Evolutionary conservation across 2,797 vertebrate species (phyloP).

Genomic region (Gymnocypris eckloni): DNA sequence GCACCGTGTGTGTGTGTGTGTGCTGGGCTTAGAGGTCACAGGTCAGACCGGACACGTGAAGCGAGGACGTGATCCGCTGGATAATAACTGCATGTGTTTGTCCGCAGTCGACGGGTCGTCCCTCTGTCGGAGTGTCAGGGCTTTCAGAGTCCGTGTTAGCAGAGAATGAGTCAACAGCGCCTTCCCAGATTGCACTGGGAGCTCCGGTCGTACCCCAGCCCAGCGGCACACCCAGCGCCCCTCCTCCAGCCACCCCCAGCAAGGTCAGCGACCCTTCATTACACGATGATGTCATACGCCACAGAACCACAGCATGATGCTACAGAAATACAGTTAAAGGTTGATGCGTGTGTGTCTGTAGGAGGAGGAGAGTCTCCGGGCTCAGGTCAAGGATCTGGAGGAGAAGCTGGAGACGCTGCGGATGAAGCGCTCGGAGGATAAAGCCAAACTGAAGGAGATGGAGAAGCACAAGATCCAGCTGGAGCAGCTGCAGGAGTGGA

Average conservation of each 20-base stretch:
- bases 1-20: slow-evolving; percentile 47
- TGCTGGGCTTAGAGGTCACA: not conserved
- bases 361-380: slow-evolving; percentile 92
- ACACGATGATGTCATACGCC: not conserved
- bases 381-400: slow-evolving; percentile 93
- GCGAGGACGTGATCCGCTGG: not conserved
- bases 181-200: slow-evolving; percentile 86
- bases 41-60: not conserved
- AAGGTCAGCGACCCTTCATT: slow-evolving; percentile 80
- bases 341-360: slow-evolving; percentile 57
- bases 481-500: slow-evolving; percentile 99
- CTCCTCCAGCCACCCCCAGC: slow-evolving; percentile 76
- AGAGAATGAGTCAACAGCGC: slow-evolving; percentile 85
- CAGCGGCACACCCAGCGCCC: slow-evolving; percentile 71
- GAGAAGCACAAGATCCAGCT: slow-evolving; percentile 98
- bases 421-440: slow-evolving; percentile 93
- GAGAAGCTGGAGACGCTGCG: slow-evolving; percentile 95
- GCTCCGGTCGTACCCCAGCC: slow-evolving; percentile 87
- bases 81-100: not conserved
- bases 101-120: slow-evolving; percentile 78
- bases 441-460: slow-evolving; percentile 95
- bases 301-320: too few species aligned
- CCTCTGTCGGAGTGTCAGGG: slow-evolving; percentile 77
- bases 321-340: not conserved
- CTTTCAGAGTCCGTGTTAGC: slow-evolving; percentile 80